Conservation (phyloP, 2,797 vertebrate genomes). For the Melopsittacus undulatus region DNA sequence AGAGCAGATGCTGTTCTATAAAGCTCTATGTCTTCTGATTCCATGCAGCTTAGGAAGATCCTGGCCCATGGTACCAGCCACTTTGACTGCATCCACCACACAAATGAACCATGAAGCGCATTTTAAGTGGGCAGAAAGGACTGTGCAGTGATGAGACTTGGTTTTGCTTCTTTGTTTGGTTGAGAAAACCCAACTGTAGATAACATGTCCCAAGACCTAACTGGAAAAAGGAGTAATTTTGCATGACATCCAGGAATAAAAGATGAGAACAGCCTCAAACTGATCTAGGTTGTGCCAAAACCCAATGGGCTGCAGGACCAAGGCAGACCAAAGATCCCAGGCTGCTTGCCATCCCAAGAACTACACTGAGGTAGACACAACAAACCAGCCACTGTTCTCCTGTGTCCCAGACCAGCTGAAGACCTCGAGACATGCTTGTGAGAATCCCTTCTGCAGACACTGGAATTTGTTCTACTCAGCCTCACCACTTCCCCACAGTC, state of each 20-base stretch:
- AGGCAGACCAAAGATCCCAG: not conserved
- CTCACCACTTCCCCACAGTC: not conserved
- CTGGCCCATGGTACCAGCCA: not conserved
- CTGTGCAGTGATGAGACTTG: not conserved
- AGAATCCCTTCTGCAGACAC: not conserved
- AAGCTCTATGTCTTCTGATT: not conserved
- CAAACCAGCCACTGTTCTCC: not conserved
- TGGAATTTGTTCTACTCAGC: not conserved
- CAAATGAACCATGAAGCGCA: rapidly evolving
- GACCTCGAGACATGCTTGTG: not conserved
- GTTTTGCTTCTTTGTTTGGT: not conserved
- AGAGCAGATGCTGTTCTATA: not conserved
- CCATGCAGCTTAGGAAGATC: not conserved
- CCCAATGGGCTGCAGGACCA: not conserved
- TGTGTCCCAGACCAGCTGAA: not conserved
- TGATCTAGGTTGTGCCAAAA: not conserved
- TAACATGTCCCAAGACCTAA: not conserved
- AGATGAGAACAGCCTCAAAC: not conserved
- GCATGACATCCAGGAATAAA: not conserved
- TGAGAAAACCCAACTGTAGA: not conserved
- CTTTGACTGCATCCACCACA: not conserved
- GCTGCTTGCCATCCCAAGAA: not conserved
- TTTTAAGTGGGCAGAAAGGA: not conserved
- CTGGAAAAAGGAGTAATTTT: not conserved
- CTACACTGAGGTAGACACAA: not conserved